These are phyloP conservation scores for Campoletis raptor DNA, from an alignment of 2,888 invertebrate genomes.

Conservation along the genomic window DNA sequence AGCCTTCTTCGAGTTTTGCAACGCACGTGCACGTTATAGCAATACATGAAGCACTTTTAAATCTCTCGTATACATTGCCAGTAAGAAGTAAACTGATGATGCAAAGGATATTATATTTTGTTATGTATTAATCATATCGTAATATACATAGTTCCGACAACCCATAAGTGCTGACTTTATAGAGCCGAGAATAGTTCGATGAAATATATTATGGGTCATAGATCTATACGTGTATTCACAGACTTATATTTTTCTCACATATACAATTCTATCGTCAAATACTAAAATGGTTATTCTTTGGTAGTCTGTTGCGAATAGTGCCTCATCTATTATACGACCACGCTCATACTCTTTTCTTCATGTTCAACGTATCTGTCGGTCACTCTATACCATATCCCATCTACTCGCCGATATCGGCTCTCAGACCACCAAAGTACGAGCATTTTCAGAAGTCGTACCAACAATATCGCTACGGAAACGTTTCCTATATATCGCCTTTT, in stretches of 20 bases:
- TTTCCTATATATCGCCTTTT: conserved; percentile 33
- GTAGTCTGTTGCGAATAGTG: conserved; percentile 56
- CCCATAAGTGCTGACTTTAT: conserved; percentile 57
- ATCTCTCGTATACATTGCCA: conserved; percentile 27
- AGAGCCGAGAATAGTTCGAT: conserved; percentile 62
- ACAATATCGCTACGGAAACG: conserved; percentile 47
- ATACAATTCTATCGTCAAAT: conserved; percentile 53
- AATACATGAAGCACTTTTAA: background rate
- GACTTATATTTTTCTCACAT: conserved; percentile 30
- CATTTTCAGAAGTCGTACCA: conserved; percentile 28
- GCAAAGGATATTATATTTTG: conserved; percentile 42
- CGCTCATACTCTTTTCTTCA: conserved; percentile 56
- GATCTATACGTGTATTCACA: conserved; percentile 8
- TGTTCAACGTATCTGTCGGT: conserved; percentile 47
- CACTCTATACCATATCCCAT: conserved; percentile 44
- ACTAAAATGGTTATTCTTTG: conserved; percentile 56
- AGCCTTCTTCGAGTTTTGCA: conserved; percentile 12
- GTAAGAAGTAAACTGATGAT: conserved; percentile 30
- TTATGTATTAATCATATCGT: conserved; percentile 60
- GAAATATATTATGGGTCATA: conserved; percentile 39
- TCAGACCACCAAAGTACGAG: conserved; percentile 49
- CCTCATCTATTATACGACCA: conserved; percentile 52
- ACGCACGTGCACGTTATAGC: conserved; percentile 10
- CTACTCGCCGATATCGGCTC: conserved; percentile 42
- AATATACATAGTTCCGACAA: conserved; percentile 31